Conservation (phyloP, 1,140 invertebrate genomes). For the Antheraea mylitta region DNA sequence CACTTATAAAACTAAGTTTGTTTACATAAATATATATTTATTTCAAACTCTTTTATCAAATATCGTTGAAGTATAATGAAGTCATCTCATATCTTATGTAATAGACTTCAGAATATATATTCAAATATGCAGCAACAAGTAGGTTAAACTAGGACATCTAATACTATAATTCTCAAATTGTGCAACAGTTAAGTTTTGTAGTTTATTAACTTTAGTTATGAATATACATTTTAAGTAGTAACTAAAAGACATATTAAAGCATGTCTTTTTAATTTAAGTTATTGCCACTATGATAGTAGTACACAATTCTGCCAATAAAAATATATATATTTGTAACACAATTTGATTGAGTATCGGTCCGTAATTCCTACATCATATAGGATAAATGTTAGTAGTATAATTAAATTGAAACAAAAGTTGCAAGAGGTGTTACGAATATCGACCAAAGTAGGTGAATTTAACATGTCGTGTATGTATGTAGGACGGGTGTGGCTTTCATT, state of each 20-base stretch:
- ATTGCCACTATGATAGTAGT: too few species aligned
- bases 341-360: too few species aligned
- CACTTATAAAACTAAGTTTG: neutral
- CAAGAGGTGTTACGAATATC: too few species aligned
- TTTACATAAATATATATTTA: neutral
- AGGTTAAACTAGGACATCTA: neutral
- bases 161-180: neutral
- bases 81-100: neutral
- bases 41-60: neutral
- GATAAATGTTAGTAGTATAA: too few species aligned
- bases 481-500: too few species aligned
- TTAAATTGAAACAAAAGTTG: too few species aligned
- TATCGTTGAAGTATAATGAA: neutral
- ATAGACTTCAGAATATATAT: neutral
- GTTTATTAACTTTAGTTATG: neutral
- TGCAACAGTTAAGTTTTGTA: neutral
- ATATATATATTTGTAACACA: too few species aligned
- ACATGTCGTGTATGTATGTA: neutral
- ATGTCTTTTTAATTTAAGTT: too few species aligned
- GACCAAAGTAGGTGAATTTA: neutral
- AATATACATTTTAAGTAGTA: too few species aligned
- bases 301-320: too few species aligned
- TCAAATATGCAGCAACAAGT: neutral
- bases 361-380: too few species aligned
- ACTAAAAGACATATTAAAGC: too few species aligned